A percentile compares a stretch with the other conserved stretches of the same genome.
Evolutionary conservation across 1,140 invertebrate species (phyloP).

Genomic region (Drosophila biarmipes): DNA sequence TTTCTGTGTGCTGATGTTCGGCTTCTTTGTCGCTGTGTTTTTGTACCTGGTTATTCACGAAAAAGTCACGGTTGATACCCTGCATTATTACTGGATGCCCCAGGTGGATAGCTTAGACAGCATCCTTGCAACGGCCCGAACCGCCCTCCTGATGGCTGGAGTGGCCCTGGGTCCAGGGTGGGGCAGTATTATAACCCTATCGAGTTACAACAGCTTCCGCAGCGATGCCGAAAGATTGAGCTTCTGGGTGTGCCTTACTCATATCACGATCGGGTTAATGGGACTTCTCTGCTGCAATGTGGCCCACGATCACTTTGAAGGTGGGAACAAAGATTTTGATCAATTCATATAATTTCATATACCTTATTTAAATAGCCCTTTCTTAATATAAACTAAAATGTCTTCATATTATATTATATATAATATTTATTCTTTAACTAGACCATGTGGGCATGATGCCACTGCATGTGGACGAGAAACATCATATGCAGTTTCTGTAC

Average conservation of each 20-base stretch:
- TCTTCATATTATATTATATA: no score
- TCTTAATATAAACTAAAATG: no score
- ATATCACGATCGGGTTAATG: slow-evolving; percentile 61
- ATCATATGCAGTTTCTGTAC: slow-evolving; percentile 76
- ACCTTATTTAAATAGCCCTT: background rate
- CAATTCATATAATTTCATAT: no score
- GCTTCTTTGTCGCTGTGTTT: slow-evolving; percentile 67
- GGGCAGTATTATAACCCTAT: slow-evolving; percentile 73
- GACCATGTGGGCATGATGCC: slow-evolving; percentile 73
- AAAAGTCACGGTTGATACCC: slow-evolving; percentile 28
- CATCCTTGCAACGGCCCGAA: slow-evolving; percentile 27
- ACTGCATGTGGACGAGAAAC: slow-evolving; percentile 65
- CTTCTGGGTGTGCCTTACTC: slow-evolving; percentile 67
- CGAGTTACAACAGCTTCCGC: slow-evolving; percentile 76
- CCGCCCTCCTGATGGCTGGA: slow-evolving; percentile 66
- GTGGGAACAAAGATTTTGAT: slow-evolving; percentile 22
- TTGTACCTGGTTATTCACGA: slow-evolving; percentile 56
- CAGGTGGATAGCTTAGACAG: slow-evolving; percentile 26
- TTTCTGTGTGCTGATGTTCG: slow-evolving; percentile 66
- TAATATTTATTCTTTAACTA: slow-evolving; percentile 1
- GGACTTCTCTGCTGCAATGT: slow-evolving; percentile 67
- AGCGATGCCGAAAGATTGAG: slow-evolving; percentile 68
- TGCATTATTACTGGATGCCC: slow-evolving; percentile 57
- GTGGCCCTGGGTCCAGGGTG: slow-evolving; percentile 73
- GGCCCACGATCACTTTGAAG: slow-evolving; percentile 78